phyloP scores from a whole-genome alignment of 2,113 vertebrate species.

The Brevimyrus niger region DNA sequence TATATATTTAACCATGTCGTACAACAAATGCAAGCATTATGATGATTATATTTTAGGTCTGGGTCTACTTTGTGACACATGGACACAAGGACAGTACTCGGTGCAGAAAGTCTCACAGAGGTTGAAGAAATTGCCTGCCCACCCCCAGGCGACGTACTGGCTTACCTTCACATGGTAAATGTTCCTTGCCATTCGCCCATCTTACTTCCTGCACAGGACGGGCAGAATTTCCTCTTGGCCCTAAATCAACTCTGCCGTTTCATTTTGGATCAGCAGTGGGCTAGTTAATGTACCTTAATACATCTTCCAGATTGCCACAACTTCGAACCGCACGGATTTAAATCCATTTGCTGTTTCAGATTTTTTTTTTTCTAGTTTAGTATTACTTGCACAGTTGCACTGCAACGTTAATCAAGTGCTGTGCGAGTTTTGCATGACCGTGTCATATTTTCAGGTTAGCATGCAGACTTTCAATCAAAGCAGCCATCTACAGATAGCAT shows the following conservation, averaged over 20 bases:
- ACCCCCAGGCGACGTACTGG: too few relatives aligned
- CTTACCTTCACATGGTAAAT: not conserved
- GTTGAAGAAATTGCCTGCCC: too few relatives aligned
- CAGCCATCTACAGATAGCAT: not conserved
- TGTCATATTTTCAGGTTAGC: not conserved
- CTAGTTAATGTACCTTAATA: not conserved
- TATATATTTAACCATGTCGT: not conserved
- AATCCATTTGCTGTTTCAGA: not conserved
- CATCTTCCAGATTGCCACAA: constrained; percentile 4
- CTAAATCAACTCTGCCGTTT: not conserved
- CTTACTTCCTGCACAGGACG: not conserved
- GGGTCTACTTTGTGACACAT: not conserved
- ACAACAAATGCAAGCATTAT: not conserved
- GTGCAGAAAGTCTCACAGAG: too few relatives aligned
- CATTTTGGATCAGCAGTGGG: not conserved
- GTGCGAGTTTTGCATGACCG: not conserved
- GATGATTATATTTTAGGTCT: not conserved
- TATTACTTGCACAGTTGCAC: not conserved
- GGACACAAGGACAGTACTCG: not conserved
- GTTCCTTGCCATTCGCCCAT: not conserved
- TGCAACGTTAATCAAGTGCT: not conserved
- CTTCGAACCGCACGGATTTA: not conserved
- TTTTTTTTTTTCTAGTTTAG: not conserved
- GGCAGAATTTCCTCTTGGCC: not conserved
- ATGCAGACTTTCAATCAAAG: constrained; percentile 7